phyloP scores from a whole-genome alignment of 2,888 invertebrate genomes.

The Rhogogaster chlorosoma region DNA sequence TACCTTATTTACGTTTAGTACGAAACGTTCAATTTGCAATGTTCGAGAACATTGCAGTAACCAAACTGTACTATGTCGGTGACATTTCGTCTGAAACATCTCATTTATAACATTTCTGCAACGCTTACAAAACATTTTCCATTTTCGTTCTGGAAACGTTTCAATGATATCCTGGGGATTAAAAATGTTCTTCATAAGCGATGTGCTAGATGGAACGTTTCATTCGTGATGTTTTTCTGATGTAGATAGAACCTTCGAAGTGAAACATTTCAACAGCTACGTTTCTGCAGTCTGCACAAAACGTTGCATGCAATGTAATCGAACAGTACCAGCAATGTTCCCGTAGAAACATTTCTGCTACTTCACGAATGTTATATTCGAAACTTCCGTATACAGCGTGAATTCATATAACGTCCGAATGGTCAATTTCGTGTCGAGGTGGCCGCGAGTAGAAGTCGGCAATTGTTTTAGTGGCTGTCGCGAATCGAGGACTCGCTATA shows the following conservation, averaged over 20 bases:
- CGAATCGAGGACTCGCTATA: too few species aligned
- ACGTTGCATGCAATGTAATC: neutral
- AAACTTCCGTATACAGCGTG: too few species aligned
- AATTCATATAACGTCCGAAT: too few species aligned
- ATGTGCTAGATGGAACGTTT: neutral
- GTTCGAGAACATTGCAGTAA: neutral
- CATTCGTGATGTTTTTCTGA: neutral
- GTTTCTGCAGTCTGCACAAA: neutral
- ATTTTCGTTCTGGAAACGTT: neutral
- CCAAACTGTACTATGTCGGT: neutral
- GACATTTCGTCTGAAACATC: neutral
- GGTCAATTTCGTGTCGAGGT: too few species aligned
- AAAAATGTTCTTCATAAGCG: neutral
- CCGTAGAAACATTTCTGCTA: neutral
- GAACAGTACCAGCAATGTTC: neutral
- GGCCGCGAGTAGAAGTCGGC: too few species aligned
- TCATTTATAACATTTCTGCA: neutral
- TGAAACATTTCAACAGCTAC: neutral
- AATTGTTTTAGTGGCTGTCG: too few species aligned
- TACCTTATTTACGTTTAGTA: constrained; percentile 1
- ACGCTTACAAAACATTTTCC: neutral
- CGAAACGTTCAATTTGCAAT: neutral
- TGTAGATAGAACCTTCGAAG: neutral
- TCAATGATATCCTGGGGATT: neutral
- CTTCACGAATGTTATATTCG: neutral